A percentile compares a stretch with the other conserved stretches of the same genome.
These are phyloP conservation scores for Chamaetylas fuelleborni DNA, from an alignment of 2,113 vertebrate species.

Conservation along the genomic window DNA sequence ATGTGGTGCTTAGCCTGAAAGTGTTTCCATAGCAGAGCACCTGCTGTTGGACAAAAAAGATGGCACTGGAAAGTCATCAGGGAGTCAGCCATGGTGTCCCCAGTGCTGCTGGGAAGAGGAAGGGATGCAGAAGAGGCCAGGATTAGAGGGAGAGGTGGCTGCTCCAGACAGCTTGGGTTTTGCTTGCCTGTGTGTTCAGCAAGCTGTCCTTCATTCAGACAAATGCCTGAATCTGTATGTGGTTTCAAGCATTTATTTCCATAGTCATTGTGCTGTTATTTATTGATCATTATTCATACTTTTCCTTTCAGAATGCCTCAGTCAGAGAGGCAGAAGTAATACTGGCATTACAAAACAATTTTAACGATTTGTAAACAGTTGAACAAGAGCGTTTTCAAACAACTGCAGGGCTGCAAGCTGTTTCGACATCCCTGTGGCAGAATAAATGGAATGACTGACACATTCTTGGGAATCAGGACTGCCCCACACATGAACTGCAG, in stretches of 20 bases:
- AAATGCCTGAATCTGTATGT: background rate
- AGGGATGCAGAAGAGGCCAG: background rate
- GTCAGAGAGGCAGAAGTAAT: background rate
- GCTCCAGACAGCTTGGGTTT: background rate
- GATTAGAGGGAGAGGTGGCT: background rate
- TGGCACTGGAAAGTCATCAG: background rate
- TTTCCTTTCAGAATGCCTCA: background rate
- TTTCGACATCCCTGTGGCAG: background rate
- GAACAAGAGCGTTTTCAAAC: background rate
- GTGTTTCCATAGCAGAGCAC: background rate
- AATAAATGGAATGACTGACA: background rate
- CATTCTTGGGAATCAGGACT: background rate
- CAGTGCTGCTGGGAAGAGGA: background rate
- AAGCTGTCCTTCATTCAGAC: background rate
- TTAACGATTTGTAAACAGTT: background rate
- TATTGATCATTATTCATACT: background rate
- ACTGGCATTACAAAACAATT: background rate
- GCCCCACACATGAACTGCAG: background rate
- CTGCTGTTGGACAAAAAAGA: fast-evolving
- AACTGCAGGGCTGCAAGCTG: background rate
- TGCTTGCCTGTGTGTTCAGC: background rate
- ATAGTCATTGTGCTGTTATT: background rate
- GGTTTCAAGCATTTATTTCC: background rate
- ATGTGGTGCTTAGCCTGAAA: background rate
- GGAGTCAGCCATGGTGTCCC: fast-evolving